These are phyloP conservation scores for Chelmon rostratus DNA, from an alignment of 2,797 vertebrate genomes.

Conservation along the genomic window DNA sequence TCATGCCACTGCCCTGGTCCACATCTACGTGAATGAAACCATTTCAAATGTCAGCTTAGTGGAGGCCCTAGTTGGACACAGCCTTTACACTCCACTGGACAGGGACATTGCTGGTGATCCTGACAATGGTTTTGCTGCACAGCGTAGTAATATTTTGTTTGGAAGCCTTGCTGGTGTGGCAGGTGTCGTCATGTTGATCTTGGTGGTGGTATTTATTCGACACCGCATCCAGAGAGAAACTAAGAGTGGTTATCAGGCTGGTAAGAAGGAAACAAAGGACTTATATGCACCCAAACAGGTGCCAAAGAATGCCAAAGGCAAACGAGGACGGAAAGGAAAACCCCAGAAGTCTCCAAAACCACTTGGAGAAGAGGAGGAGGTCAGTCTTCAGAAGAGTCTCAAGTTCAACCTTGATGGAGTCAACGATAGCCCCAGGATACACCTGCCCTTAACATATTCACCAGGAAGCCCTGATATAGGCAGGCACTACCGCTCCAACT, in stretches of 20 bases:
- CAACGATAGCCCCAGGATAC: slow-evolving; percentile 97
- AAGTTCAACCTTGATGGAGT: slow-evolving; percentile 98
- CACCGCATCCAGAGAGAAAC: slow-evolving; percentile 96
- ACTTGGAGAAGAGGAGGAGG: slow-evolving; percentile 91
- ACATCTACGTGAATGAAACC: slow-evolving; percentile 98
- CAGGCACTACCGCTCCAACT: slow-evolving; percentile 98
- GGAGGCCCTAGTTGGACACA: slow-evolving; percentile 96
- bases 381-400: slow-evolving; percentile 95
- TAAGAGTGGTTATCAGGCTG: slow-evolving; percentile 98
- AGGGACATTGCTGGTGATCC: slow-evolving; percentile 98
- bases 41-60: slow-evolving; percentile 95
- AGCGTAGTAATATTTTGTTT: slow-evolving; percentile 96
- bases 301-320: slow-evolving; percentile 92
- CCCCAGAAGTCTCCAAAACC: slow-evolving; percentile 94
- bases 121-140: slow-evolving; percentile 93
- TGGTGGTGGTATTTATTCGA: slow-evolving; percentile 94
- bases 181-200: slow-evolving; percentile 94
- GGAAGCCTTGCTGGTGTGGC: slow-evolving; percentile 97
- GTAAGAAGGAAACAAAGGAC: slow-evolving; percentile 99
- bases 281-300: slow-evolving; percentile 96
- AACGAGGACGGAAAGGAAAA: slow-evolving; percentile 95
- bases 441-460: slow-evolving; percentile 97
- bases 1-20: slow-evolving; percentile 94
- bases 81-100: slow-evolving; percentile 95
- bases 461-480: slow-evolving; percentile 97